A percentile compares a stretch with the other conserved stretches of the same genome.
Conservation (phyloP, 2,113 vertebrate genomes). For the Epinephelus lanceolatus region DNA sequence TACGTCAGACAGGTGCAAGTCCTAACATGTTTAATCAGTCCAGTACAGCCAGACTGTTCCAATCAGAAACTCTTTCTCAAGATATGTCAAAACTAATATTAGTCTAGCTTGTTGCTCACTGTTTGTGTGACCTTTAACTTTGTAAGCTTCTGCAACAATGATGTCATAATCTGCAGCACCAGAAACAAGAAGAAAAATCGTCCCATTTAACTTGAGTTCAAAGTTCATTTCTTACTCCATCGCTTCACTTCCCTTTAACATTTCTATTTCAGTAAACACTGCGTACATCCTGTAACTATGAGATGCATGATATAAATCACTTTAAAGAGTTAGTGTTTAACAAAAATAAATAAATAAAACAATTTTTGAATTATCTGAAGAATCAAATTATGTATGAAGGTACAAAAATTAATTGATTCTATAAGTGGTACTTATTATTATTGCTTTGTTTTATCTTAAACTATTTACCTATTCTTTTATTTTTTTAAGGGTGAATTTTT, state of each 20-base stretch:
- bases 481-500: too few species aligned
- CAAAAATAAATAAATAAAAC: neutral
- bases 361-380: neutral
- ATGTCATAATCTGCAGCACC: neutral
- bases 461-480: too few species aligned
- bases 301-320: neutral
- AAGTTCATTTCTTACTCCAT: neutral
- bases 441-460: too few species aligned
- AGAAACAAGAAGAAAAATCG: neutral
- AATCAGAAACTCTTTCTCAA: conserved; percentile 5
- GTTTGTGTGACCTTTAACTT: neutral
- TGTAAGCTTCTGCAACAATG: neutral
- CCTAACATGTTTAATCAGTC: neutral
- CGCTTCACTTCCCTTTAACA: neutral
- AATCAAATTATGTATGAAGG: neutral
- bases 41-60: neutral
- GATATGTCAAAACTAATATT: conserved; percentile 16
- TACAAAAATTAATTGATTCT: too few species aligned
- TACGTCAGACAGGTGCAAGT: conserved; percentile 1
- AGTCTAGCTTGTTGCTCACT: neutral
- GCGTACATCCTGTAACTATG: neutral
- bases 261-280: neutral
- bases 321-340: neutral
- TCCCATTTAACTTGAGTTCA: neutral
- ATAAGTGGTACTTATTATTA: too few species aligned